Percentiles rank a stretch among this genome's conserved stretches.
phyloP scores from a whole-genome alignment of 2,797 vertebrate genomes.

The Cossypha heuglini region DNA sequence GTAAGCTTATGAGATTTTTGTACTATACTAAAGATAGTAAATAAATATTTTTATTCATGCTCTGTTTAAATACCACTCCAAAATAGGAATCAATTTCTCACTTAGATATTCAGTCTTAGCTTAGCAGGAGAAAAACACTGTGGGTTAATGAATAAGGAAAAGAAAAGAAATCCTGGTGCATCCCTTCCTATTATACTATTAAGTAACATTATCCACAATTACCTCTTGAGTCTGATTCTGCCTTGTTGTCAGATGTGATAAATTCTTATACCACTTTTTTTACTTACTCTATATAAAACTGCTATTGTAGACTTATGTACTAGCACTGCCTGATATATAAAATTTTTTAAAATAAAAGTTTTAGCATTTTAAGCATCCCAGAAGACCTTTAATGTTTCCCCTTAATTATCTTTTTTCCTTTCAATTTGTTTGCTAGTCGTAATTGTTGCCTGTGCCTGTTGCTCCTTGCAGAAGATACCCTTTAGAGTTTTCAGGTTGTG shows the following conservation, averaged over 20 bases:
- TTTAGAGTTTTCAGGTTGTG: not conserved
- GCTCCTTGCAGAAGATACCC: not conserved
- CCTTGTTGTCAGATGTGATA: not conserved
- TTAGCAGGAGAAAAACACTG: not conserved
- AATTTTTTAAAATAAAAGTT: not conserved
- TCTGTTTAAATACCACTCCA: not conserved
- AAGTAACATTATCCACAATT: not conserved
- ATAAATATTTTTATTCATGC: not conserved
- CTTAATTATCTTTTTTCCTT: not conserved
- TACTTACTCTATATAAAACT: not conserved
- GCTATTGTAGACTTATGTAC: not conserved
- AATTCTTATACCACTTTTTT: not conserved
- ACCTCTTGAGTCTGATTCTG: not conserved
- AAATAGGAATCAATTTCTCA: not conserved
- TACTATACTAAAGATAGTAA: not conserved
- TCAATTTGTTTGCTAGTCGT: not conserved
- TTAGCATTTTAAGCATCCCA: not conserved
- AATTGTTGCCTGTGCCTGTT: not conserved
- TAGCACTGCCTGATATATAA: not conserved
- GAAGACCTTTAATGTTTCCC: not conserved
- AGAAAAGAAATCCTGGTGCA: not conserved
- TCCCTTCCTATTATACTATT: not conserved
- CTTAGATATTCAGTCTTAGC: not conserved
- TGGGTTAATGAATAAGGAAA: not conserved
- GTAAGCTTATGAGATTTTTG: not conserved